Evolutionary conservation across 1,140 invertebrate genomes (phyloP).

Genomic region (Chelonus insularis): DNA sequence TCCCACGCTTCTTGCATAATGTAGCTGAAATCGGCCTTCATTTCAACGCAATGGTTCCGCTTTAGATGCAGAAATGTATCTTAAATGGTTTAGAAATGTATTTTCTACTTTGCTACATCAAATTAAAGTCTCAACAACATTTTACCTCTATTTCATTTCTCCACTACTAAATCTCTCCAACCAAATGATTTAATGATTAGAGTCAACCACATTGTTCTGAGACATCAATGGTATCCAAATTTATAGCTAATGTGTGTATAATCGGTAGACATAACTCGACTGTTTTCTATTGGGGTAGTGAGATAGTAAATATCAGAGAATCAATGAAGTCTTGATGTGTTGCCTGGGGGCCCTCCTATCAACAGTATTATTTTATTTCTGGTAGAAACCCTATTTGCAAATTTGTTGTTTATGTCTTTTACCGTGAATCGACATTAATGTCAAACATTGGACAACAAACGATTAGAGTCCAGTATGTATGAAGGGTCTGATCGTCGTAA

Average conservation of each 20-base stretch:
- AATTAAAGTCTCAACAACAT: too few relatives aligned
- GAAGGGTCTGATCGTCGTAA: constrained; percentile 7
- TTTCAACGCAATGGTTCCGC: neutral
- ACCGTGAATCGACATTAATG: constrained; percentile 20
- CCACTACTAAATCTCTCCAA: too few relatives aligned
- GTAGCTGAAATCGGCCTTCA: constrained; percentile 35
- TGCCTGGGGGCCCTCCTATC: neutral
- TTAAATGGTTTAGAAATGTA: neutral
- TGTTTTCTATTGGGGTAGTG: too few relatives aligned
- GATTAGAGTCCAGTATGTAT: constrained; percentile 15
- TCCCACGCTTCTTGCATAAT: constrained; percentile 46
- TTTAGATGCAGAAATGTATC: neutral
- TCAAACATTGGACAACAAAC: constrained; percentile 3
- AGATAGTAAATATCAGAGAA: too few relatives aligned
- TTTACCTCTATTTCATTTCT: too few relatives aligned
- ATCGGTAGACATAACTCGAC: too few relatives aligned
- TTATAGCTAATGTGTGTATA: too few relatives aligned
- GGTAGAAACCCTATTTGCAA: neutral
- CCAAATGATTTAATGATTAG: too few relatives aligned
- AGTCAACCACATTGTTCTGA: too few relatives aligned
- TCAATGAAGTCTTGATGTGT: too few relatives aligned
- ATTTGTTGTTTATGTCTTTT: neutral
- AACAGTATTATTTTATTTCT: neutral
- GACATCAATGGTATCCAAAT: too few relatives aligned
- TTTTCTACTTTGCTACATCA: too few relatives aligned